These are phyloP conservation scores for Lepisosteus osseus DNA, from an alignment of 2,113 vertebrate species.

Conservation along the genomic window DNA sequence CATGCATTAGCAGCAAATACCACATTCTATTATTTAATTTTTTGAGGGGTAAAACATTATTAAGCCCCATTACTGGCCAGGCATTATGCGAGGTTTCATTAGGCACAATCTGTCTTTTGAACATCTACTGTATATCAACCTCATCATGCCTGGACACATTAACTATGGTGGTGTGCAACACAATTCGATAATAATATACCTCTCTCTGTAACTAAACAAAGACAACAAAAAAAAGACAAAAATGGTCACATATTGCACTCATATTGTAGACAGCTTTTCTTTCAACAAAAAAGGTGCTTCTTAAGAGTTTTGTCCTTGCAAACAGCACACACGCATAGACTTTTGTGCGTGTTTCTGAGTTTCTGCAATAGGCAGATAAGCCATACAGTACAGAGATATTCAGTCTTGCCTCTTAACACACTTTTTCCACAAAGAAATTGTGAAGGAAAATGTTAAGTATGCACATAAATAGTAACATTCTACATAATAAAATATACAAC, in stretches of 20 bases:
- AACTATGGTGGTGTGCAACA: constrained; percentile 36
- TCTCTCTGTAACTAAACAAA: constrained; percentile 25
- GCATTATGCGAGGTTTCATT: background rate
- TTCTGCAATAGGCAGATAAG: constrained; percentile 41
- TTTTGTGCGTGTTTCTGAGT: constrained; percentile 31
- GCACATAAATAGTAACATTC: constrained; percentile 11
- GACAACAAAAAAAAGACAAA: constrained; percentile 27
- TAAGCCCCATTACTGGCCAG: background rate
- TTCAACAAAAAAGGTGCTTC: constrained; percentile 37
- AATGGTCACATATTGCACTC: constrained; percentile 54
- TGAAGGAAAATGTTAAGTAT: constrained; percentile 15
- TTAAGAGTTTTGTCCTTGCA: constrained; percentile 26
- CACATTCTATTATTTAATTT: constrained; percentile 30
- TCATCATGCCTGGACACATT: constrained; percentile 27
- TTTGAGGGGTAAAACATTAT: constrained; percentile 30
- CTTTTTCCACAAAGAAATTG: background rate
- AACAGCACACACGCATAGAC: constrained; percentile 31
- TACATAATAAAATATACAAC: constrained; percentile 18
- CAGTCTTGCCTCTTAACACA: background rate
- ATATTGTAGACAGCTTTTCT: constrained; percentile 44
- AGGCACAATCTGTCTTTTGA: constrained; percentile 8
- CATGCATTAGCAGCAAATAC: constrained; percentile 58
- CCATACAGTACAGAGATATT: constrained; percentile 28
- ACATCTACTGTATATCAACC: background rate
- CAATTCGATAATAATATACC: constrained; percentile 53